Base-by-base conservation (phyloP, 2,113 vertebrate genomes). In the Noctilio leporinus region DNA sequence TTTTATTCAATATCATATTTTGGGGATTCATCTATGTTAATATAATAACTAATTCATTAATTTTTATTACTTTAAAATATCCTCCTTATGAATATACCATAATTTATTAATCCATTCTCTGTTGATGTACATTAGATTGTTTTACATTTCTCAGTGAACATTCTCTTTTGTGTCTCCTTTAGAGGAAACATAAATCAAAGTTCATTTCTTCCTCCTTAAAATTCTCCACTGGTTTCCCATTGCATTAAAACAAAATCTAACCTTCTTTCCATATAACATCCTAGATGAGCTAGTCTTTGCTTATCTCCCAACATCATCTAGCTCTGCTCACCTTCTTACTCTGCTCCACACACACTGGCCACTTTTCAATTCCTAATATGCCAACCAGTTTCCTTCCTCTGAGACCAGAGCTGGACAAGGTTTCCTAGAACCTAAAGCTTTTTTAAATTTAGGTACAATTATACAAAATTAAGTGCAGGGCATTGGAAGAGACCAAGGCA, bases 101-200 rank as follows among this genome's bases (percentile, higher is more conserved):
- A 89, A 64, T 49, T 95, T 86, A 64, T 93, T 93, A 64, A 73
- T 86, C 40, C 47, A 81, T 40, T 86, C 49, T 75, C 47, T 59
- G 28, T 59, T 92, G 40, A 87, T 43, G 6, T 75, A 82, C 30
- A 30, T n/a, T n/a, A 72, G 28, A 45, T 75, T 55, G 3, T 80
- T 86, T 64, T 51, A 87, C 47, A 17, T n/a, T 78, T 82, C 78
- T 78, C 70, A 93, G 1, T 85, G 53, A 70, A 64, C 12, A 75
- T 59, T 86, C n/a, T 75, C 73, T 69, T 86, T 67, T 33, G 24
- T 69, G 30, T 51, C 40, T 90, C 81, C 65, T 75, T 90, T n/a
- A 81, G 30, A 53, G 7, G 67, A 90, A 95, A 86, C 22, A 86
- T 72, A 93, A 86, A 75, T 81, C 47, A 86, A 73, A 90, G 86